Evolutionary conservation across 2,888 invertebrate genomes (phyloP).

Genomic region (Apodemia mormo): DNA sequence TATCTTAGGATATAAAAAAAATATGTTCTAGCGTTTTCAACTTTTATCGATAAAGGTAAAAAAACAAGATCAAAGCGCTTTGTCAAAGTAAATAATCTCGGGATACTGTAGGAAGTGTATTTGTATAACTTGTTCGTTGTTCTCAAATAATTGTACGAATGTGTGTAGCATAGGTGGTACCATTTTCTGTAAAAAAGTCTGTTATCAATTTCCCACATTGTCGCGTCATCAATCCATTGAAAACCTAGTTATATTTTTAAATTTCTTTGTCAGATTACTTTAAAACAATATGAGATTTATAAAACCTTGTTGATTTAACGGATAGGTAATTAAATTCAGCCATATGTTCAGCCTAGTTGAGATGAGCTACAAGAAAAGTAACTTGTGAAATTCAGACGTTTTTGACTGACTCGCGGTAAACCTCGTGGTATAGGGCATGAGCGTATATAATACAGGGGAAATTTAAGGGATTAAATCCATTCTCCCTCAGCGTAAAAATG

Average conservation of each 20-base stretch:
- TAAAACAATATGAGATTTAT: background rate
- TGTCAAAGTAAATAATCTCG: background rate
- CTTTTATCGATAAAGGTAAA: too few relatives aligned
- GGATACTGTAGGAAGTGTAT: background rate
- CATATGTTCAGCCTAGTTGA: background rate
- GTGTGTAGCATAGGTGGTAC: background rate
- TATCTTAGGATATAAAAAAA: too few relatives aligned
- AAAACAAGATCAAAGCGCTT: too few relatives aligned
- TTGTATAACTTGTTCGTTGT: background rate
- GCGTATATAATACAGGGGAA: too few relatives aligned
- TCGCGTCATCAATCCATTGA: background rate
- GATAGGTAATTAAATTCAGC: background rate
- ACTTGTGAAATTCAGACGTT: too few relatives aligned
- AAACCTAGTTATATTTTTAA: background rate
- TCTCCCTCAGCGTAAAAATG: too few relatives aligned
- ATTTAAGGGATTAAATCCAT: too few relatives aligned
- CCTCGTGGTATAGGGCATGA: too few relatives aligned
- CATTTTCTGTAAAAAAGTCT: background rate
- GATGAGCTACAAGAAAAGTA: too few relatives aligned
- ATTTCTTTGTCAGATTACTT: background rate
- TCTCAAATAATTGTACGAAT: background rate
- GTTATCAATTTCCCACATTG: background rate
- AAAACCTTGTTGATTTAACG: background rate
- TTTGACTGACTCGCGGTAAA: too few relatives aligned
- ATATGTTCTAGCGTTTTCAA: too few relatives aligned